Evolutionary conservation across 2,888 invertebrate genomes (phyloP).

Genomic region (Stenoptilia bipunctidactyla): DNA sequence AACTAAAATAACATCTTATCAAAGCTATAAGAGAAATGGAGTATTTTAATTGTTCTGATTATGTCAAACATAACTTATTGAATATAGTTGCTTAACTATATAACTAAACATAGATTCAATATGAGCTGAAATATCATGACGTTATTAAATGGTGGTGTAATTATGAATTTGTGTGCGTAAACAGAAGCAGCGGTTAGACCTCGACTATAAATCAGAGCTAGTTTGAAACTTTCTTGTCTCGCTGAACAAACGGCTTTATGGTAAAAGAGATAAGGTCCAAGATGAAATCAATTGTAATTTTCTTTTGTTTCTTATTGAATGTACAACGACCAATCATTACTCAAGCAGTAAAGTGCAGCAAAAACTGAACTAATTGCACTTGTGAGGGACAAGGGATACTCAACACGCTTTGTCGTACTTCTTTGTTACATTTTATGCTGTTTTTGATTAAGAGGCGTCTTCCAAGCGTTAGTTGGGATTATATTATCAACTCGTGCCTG

Average conservation of each 20-base stretch:
- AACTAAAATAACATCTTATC: too few species aligned
- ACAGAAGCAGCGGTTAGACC: constrained; percentile 24
- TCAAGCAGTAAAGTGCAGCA: constrained; percentile 60
- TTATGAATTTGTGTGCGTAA: constrained; percentile 33
- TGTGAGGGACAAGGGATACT: constrained; percentile 63
- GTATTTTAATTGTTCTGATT: too few species aligned
- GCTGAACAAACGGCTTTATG: constrained; percentile 44
- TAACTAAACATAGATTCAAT: not conserved
- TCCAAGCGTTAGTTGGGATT: not conserved
- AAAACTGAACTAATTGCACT: constrained; percentile 65
- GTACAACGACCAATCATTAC: constrained; percentile 43
- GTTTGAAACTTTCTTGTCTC: constrained; percentile 19
- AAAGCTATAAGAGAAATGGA: too few species aligned
- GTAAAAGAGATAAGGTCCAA: not conserved
- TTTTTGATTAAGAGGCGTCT: not conserved
- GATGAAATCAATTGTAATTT: not conserved
- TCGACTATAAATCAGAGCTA: constrained; percentile 53
- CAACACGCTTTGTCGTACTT: constrained; percentile 46
- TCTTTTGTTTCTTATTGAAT: constrained; percentile 1
- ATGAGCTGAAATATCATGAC: constrained; percentile 5
- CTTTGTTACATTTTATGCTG: constrained; percentile 44
- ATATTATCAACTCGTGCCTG: not conserved
- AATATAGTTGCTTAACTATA: too few species aligned
- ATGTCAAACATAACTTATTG: too few species aligned
- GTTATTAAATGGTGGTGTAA: constrained; percentile 15